Evolutionary conservation across 2,888 invertebrate genomes (phyloP).

Genomic region (Leptogaster cylindrica): DNA sequence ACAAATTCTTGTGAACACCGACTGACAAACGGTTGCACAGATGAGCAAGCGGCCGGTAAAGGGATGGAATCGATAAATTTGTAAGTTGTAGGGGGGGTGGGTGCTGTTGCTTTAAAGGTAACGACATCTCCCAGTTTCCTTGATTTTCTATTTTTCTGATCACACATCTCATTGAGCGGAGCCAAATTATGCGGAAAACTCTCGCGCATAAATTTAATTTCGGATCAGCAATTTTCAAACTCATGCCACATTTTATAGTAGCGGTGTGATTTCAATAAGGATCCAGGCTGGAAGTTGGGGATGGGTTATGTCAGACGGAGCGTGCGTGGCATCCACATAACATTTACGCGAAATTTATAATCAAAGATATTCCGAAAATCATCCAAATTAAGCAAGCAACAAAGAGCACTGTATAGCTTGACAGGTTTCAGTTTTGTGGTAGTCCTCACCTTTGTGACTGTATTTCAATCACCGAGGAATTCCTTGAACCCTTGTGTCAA

Average conservation of each 20-base stretch:
- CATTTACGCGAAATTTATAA: too few relatives aligned
- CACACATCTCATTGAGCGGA: slow-evolving; percentile 30
- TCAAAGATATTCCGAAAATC: too few relatives aligned
- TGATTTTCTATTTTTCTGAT: slow-evolving; percentile 30
- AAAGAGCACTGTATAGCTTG: too few relatives aligned
- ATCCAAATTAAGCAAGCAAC: too few relatives aligned
- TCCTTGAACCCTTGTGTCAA: neutral
- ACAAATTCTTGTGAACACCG: slow-evolving; percentile 12
- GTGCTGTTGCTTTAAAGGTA: slow-evolving; percentile 12
- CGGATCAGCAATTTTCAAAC: too few relatives aligned
- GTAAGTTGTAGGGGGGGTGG: slow-evolving; percentile 13
- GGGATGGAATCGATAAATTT: slow-evolving; percentile 40
- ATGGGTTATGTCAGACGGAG: too few relatives aligned
- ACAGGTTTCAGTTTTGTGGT: too few relatives aligned
- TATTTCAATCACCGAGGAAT: neutral
- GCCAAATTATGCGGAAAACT: slow-evolving; percentile 28
- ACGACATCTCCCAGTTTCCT: neutral
- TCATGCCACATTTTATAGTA: too few relatives aligned
- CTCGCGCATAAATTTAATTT: slow-evolving; percentile 17
- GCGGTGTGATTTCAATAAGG: too few relatives aligned
- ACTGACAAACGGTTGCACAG: slow-evolving; percentile 21
- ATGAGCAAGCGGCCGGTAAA: slow-evolving; percentile 19
- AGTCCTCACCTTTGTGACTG: neutral
- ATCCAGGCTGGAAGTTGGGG: too few relatives aligned
- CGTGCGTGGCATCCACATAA: too few relatives aligned